Base-by-base conservation (phyloP, 2,888 invertebrate species). In the Romanomermis culicivorax region DNA sequence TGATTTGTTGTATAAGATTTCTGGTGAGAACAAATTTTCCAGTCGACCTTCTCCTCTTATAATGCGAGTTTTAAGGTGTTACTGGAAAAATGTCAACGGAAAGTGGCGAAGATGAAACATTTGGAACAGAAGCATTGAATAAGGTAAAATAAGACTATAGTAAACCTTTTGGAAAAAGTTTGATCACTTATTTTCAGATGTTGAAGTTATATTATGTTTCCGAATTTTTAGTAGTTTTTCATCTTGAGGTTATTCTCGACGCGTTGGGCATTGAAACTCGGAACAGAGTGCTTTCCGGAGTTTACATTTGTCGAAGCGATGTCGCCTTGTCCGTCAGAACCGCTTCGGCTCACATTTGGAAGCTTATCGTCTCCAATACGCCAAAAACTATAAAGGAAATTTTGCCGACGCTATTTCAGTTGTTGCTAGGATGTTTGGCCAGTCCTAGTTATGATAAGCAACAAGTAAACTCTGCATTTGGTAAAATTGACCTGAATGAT, bases 11-110 rank as follows among this genome's bases (percentile, higher is more conserved):
- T 97, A 93, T 72, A 81, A 88, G 58, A 85, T 97, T 60, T 91
- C 93, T 1, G 95, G 91, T 72, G n/a, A 7, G 2, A 36, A 11
- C 17, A 36, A 36, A 36, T 36, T 36, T 36, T 7, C 36, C 17
- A 36, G 11, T 11, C 7, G 17, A 36, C 36, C 36, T 7, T 36
- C 17, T 20, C n/a, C n/a, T n/a, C n/a, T n/a, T n/a, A n/a, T n/a
- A n/a, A n/a, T 17, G 36, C 17, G 17, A 45, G 4, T 45, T 49
- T 59, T 55, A 63, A 72, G 74, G 76, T 52, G 93, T 97, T 1
- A 84, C 89, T 29, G 95, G 95, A 54, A 97, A 97, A 75, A 95
- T 95, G 91, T 88, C 88, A 36, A 95, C 95, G 0, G 91, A 93
- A 0, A 89, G 89, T 0, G 85, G 84, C 61, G 95, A 97, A 70